These are phyloP conservation scores for Aricia agestis DNA, from an alignment of 1,140 invertebrate genomes.

Conservation along the genomic window DNA sequence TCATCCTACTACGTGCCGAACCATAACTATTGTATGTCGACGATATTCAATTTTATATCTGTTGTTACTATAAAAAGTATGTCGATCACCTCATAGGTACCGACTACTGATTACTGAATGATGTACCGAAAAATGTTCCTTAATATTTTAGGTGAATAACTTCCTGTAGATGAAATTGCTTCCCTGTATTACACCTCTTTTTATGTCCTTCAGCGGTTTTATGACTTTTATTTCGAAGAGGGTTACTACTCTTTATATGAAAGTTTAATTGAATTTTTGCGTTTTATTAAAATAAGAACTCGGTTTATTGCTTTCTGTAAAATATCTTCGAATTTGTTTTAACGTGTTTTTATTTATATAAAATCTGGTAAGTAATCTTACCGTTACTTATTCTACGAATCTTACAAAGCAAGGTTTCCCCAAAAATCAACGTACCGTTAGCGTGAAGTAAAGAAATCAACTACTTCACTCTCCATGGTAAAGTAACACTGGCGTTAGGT, in stretches of 20 bases:
- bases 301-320: background rate
- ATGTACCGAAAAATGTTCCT: background rate
- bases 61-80: constrained; percentile 5
- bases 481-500: constrained; percentile 4
- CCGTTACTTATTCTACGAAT: background rate
- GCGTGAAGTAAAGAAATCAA: background rate
- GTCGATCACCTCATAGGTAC: background rate
- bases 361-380: background rate
- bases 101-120: background rate
- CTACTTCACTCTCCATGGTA: background rate
- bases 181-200: background rate
- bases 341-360: background rate
- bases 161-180: background rate
- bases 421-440: background rate
- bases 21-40: constrained; percentile 37
- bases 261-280: constrained; percentile 1
- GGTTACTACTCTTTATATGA: background rate
- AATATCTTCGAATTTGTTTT: background rate
- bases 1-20: constrained; percentile 54
- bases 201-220: background rate
- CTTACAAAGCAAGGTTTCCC: background rate
- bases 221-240: background rate
- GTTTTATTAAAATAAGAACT: background rate
- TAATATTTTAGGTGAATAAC: background rate
- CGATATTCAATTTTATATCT: constrained; percentile 15